Base-by-base conservation (phyloP, 2,113 vertebrate species). In the Nerophis lumbriciformis region DNA sequence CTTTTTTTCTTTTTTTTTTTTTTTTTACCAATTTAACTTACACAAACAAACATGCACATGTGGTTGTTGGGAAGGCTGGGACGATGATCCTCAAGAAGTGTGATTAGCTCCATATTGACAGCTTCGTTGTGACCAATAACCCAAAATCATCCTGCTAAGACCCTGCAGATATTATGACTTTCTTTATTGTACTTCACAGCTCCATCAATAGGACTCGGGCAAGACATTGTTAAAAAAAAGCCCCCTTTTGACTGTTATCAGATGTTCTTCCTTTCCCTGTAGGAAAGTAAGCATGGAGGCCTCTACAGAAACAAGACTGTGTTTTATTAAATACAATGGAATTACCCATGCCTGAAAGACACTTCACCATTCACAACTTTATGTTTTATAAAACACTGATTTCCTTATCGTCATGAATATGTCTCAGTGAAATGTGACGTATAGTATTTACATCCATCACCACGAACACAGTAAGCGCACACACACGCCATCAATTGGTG, bases 51-150 rank as follows among this genome's bases (percentile, higher is more conserved):
- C 70, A 71, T 49, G 39, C 65, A 78, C 68, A 76, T 81, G 62
- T 73, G 81, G 64, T 77, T 81, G 82, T 72, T 53, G 63, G 65
- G 65, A 64, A 69, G 59, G 66, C 73, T 73, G 28, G 69, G 69
- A 71, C 78, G 78, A 68, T 53, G 77, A 81, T 85, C 74, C 50
- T 74, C 58, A 76, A 78, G 67, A 72, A 77, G 67, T 65, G 61
- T 63, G 69, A 51, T 55, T 15, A 71, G 77, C 71, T 83, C 59
- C 66, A 69, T 52, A 78, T 72, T 45, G 53, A 80, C 82, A 74
- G 72, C 73, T 81, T 78, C 12, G 50, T 65, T 85, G 79, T 82
- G 76, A 83, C 73, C 72, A 80, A 73, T 80, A 78, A 75, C 75
- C 51, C 49, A 61, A 66, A 50, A 61, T 83, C 78, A 78, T 78